phyloP scores from a whole-genome alignment of 2,888 invertebrate genomes.

The Ectobius pallidus region DNA sequence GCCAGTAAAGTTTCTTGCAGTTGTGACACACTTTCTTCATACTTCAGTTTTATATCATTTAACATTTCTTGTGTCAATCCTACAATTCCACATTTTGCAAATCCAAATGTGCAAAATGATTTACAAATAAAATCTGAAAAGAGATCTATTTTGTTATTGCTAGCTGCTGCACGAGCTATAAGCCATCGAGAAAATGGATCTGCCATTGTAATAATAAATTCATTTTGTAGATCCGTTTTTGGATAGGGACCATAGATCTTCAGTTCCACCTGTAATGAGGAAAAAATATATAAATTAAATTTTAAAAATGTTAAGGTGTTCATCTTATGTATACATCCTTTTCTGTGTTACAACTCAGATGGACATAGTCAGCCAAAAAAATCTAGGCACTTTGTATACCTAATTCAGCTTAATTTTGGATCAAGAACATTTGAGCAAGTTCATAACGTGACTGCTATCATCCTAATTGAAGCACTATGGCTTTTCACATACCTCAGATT shows the following conservation, averaged over 20 bases:
- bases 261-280: slow-evolving; percentile 44
- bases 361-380: no score
- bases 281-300: slow-evolving; percentile 6
- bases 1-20: background rate
- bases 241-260: slow-evolving; percentile 46
- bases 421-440: no score
- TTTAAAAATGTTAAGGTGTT: no score
- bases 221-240: slow-evolving; percentile 43
- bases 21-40: slow-evolving; percentile 41
- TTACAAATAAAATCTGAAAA: slow-evolving; percentile 46
- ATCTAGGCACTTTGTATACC: no score
- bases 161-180: slow-evolving; percentile 43
- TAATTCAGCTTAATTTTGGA: no score
- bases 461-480: no score
- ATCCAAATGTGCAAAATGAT: slow-evolving; percentile 47
- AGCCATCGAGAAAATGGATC: slow-evolving; percentile 48
- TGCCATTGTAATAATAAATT: slow-evolving; percentile 44
- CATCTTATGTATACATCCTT: no score
- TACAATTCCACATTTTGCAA: slow-evolving; percentile 45
- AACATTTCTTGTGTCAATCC: slow-evolving; percentile 35
- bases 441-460: no score
- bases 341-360: no score
- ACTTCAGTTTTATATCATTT: slow-evolving; percentile 40
- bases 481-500: no score
- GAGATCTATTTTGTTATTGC: slow-evolving; percentile 38